These are phyloP conservation scores for Choreutis nemorana DNA, from an alignment of 2,888 invertebrate genomes.

Conservation along the genomic window DNA sequence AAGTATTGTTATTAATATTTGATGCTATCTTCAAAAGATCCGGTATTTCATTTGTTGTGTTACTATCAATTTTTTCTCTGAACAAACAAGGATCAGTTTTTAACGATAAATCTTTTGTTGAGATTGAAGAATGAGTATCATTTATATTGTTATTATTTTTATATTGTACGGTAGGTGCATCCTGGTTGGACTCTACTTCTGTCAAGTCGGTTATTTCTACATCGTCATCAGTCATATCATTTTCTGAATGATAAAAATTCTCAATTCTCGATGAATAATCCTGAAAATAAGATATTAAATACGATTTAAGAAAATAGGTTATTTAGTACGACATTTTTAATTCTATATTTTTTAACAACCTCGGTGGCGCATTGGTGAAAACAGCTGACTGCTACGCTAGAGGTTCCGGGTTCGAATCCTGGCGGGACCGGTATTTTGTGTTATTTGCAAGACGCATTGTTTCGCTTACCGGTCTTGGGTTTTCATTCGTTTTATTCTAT, in stretches of 20 bases:
- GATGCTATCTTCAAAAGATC: conserved; percentile 50
- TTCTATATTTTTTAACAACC: too few species aligned
- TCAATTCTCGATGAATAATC: conserved; percentile 57
- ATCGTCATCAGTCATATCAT: conserved; percentile 61
- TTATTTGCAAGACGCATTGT: too few species aligned
- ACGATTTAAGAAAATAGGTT: too few species aligned
- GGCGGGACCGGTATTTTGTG: too few species aligned
- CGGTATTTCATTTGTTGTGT: conserved; percentile 38
- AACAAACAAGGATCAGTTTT: conserved; percentile 16
- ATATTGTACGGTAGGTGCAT: conserved; percentile 20
- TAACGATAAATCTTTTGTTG: conserved; percentile 15
- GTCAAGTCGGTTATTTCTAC: conserved; percentile 40
- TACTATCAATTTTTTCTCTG: conserved; percentile 22
- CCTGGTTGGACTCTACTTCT: conserved; percentile 26
- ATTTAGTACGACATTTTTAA: too few species aligned
- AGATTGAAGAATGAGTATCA: conserved; percentile 23
- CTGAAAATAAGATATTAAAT: conserved; percentile 26
- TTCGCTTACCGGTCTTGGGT: too few species aligned
- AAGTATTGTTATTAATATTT: conserved; percentile 43
- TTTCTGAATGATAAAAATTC: conserved; percentile 57
- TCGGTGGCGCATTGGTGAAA: too few species aligned
- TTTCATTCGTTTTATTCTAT: too few species aligned
- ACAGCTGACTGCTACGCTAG: too few species aligned
- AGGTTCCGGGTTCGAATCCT: too few species aligned
- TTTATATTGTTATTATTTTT: conserved; percentile 50